Evolutionary conservation across 2,888 invertebrate genomes (phyloP), one percentile per base, ranked within the genome.

Genomic region (Amiota minor): DNA sequence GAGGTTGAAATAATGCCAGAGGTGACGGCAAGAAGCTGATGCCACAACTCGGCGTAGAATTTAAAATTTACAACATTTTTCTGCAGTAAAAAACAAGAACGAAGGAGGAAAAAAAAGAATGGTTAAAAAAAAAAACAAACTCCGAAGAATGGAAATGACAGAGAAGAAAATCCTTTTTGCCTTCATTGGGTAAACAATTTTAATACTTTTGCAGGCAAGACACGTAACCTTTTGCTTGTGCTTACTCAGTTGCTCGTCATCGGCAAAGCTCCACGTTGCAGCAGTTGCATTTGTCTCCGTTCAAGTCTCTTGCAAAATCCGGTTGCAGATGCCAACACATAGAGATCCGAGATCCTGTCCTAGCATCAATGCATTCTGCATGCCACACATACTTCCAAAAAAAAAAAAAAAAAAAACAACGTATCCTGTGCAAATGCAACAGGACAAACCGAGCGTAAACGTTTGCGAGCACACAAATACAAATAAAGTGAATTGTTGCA

Each of bases 61-160:
- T 83, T 85, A 84, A 85, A 83, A 83, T 83, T 83, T 83, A 83
- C 81, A 83, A 83, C 86, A 85, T 83, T 85, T 83, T 85, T 83
- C 20, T 45, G 49, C 67, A 68, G 20, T 11, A 59, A 18, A 59
- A 59, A 46, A 65, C 14, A 23, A 23, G 23, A 35, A 35, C 6
- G 35, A 35, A 35, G 0, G 35, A 35, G 6, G 6, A 6, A 35
- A 35, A 35, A 35, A 6, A 6, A 35, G 35, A 6, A 35, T 35
- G 35, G 6, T 6, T 53, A 2, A 53, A 14, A 14, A 53, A 53
- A 65, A 23, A 65, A 49, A 2, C 12, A 16, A 47, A n/a, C n/a
- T n/a, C n/a, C n/a, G n/a, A 16, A 62, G 14, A 53, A 62, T 16
- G 23, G 10, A 12, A 62, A n/a, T 35, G 35, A n/a, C 62, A 45